Conservation (phyloP, 2,797 vertebrate genomes). For the Cephalopachus bancanus region DNA sequence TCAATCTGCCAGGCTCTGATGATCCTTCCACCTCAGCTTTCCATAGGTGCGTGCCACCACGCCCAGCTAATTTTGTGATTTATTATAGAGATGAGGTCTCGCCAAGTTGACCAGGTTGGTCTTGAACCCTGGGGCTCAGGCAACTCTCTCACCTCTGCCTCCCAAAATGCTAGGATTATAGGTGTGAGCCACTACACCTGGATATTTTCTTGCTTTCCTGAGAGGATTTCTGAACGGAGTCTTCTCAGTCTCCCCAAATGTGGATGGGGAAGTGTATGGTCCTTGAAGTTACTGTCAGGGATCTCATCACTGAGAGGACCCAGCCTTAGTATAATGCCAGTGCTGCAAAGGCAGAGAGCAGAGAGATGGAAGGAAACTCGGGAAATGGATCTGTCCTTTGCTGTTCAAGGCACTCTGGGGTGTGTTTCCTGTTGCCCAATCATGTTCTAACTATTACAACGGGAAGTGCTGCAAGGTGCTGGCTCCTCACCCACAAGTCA, state of each 20-base stretch:
- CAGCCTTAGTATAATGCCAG: background rate
- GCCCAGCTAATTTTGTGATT: too few relatives aligned
- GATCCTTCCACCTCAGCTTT: too few relatives aligned
- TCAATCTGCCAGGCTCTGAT: too few relatives aligned
- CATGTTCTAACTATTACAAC: too few relatives aligned
- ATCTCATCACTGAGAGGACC: background rate
- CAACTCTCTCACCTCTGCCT: too few relatives aligned
- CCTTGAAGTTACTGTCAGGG: background rate
- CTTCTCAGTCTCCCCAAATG: background rate
- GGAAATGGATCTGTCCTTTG: too few relatives aligned
- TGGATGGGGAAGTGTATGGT: accelerated
- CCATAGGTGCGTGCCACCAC: too few relatives aligned
- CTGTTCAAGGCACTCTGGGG: background rate
- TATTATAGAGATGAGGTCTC: too few relatives aligned
- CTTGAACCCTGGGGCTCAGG: too few relatives aligned
- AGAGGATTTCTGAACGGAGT: background rate
- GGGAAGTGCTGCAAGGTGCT: background rate
- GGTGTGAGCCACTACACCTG: too few relatives aligned
- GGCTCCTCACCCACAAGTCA: background rate
- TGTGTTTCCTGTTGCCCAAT: background rate
- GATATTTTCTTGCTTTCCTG: background rate
- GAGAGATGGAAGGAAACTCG: background rate
- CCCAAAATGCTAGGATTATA: too few relatives aligned
- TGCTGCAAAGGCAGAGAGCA: background rate
- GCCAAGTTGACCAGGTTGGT: too few relatives aligned